These are phyloP conservation scores for Cherax destructor DNA, from an alignment of 1,140 invertebrate genomes.

Conservation along the genomic window DNA sequence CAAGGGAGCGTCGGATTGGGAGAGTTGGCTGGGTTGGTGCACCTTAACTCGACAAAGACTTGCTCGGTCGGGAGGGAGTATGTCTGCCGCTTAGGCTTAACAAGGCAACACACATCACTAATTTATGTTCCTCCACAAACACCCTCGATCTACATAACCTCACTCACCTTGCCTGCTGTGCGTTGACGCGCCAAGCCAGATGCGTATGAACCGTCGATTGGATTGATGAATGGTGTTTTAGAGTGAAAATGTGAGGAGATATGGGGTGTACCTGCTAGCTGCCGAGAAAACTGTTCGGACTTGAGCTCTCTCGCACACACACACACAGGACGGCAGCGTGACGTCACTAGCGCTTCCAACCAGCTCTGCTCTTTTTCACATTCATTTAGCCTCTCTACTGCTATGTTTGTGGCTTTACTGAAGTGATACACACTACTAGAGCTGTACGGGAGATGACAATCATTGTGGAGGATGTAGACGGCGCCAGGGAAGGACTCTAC, in stretches of 20 bases:
- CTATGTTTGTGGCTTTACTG: constrained; percentile 2
- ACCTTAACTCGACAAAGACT: constrained; percentile 52
- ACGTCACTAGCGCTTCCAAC: constrained; percentile 53
- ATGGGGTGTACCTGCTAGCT: constrained; percentile 41
- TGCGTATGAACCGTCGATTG: neutral
- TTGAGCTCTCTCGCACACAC: constrained; percentile 37
- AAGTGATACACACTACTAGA: neutral
- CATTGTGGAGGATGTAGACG: neutral
- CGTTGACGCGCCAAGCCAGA: too few species aligned
- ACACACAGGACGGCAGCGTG: constrained; percentile 40
- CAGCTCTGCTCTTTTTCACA: constrained; percentile 60
- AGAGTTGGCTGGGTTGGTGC: constrained; percentile 21
- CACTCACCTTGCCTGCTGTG: constrained; percentile 21
- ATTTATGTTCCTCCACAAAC: constrained; percentile 25
- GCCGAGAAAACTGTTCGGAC: constrained; percentile 51
- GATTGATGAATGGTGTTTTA: constrained; percentile 20
- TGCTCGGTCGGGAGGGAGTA: constrained; percentile 41
- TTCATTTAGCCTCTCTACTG: constrained; percentile 51
- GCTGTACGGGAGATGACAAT: neutral
- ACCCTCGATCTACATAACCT: neutral
- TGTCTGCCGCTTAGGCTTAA: constrained; percentile 52
- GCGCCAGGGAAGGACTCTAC: neutral
- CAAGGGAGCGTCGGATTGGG: constrained; percentile 8
- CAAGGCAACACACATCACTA: constrained; percentile 41
- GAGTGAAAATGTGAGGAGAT: constrained; percentile 43